These are phyloP conservation scores for Loxodonta africana DNA, from an alignment of 2,113 vertebrate genomes.

Conservation along the genomic window DNA sequence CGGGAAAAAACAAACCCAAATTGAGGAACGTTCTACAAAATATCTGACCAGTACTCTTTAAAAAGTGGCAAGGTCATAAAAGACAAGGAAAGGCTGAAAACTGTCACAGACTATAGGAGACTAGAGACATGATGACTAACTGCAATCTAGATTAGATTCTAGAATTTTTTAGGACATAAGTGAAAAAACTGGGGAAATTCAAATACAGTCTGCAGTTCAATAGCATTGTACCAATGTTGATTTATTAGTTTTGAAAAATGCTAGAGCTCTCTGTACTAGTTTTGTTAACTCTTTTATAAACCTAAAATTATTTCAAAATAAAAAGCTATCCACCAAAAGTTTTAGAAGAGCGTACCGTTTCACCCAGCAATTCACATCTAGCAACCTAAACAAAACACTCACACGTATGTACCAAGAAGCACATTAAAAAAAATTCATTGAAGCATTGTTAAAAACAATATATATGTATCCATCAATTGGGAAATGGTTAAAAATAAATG, in stretches of 20 bases:
- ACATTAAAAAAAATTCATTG: not conserved
- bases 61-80: not conserved
- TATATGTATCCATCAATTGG: not conserved
- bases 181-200: not conserved
- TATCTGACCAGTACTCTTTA: not conserved
- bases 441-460: not conserved
- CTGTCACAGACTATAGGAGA: not conserved
- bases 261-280: too few species aligned
- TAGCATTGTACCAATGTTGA: too few species aligned
- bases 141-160: not conserved
- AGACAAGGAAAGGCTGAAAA: not conserved
- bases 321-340: not conserved
- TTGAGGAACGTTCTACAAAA: not conserved
- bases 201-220: not conserved
- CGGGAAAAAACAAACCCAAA: not conserved
- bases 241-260: too few species aligned
- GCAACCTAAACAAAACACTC: not conserved
- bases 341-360: conserved; percentile 6
- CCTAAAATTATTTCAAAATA: conserved; percentile 5
- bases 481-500: not conserved
- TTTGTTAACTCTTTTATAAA: not conserved
- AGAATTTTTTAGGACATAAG: conserved; percentile 3
- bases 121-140: not conserved
- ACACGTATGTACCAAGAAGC: not conserved
- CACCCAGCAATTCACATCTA: conserved; percentile 8